These are phyloP conservation scores for Notarius lentiginosus DNA, from an alignment of 2,113 vertebrate genomes.

Conservation along the genomic window DNA sequence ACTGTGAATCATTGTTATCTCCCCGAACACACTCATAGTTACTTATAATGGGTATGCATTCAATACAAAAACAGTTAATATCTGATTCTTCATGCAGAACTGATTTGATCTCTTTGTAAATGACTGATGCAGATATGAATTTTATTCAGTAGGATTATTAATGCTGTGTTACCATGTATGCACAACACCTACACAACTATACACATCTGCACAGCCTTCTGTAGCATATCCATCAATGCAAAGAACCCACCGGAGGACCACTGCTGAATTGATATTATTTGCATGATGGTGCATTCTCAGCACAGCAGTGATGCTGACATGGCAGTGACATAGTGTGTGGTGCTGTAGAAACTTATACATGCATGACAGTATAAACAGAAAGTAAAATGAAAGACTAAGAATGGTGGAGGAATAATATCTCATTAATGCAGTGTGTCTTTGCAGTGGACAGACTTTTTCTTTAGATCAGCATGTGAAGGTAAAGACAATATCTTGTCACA, in stretches of 20 bases:
- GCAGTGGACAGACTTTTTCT: slow-evolving; percentile 50
- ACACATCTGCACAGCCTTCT: not conserved
- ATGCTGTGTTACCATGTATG: not conserved
- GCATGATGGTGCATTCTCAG: not conserved
- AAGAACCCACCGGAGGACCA: not conserved
- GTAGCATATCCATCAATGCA: not conserved
- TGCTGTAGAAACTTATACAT: not conserved
- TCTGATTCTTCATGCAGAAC: not conserved
- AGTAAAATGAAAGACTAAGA: not conserved
- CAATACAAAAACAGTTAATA: not conserved
- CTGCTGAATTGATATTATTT: not conserved
- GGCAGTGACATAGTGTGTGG: not conserved
- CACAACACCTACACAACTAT: not conserved
- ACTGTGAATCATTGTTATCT: not conserved
- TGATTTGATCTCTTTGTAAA: not conserved
- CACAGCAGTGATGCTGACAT: not conserved
- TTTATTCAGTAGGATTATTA: slow-evolving; percentile 10
- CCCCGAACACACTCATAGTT: not conserved
- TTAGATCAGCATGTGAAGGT: slow-evolving; percentile 63
- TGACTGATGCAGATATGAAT: not conserved
- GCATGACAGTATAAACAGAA: not conserved
- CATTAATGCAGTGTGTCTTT: not conserved
- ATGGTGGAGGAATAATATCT: not conserved
- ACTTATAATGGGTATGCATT: not conserved
- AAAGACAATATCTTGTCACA: slow-evolving; percentile 14